These are phyloP conservation scores for Lanistes nyassanus DNA, from an alignment of 1,140 invertebrate species.

Conservation along the genomic window DNA sequence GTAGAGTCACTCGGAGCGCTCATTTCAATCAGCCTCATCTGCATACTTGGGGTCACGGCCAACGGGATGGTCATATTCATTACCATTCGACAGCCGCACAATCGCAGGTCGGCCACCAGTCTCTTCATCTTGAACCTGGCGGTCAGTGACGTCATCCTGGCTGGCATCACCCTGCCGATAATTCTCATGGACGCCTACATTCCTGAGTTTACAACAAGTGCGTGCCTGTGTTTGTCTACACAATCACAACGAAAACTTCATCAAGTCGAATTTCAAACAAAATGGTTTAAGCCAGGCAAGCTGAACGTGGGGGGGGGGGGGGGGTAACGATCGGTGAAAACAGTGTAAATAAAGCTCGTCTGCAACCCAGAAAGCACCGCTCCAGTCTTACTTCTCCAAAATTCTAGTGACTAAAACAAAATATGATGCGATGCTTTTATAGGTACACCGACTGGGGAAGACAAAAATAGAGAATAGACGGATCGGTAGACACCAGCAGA, in stretches of 20 bases:
- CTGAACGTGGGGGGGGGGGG: too few relatives aligned
- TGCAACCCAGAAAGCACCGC: too few relatives aligned
- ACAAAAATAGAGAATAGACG: neutral
- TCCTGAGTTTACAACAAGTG: conserved; percentile 12
- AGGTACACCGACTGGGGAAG: neutral
- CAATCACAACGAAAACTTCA: too few relatives aligned
- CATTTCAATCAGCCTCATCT: conserved; percentile 6
- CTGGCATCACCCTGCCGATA: neutral
- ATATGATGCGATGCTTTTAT: neutral
- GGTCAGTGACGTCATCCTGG: conserved; percentile 14
- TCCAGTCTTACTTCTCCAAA: too few relatives aligned
- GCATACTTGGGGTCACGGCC: neutral
- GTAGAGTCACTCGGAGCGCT: neutral
- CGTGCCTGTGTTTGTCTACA: too few relatives aligned
- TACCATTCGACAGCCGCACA: neutral
- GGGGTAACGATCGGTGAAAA: too few relatives aligned
- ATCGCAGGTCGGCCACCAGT: neutral
- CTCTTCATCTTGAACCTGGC: conserved; percentile 16
- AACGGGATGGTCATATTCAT: neutral
- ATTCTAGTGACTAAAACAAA: too few relatives aligned
- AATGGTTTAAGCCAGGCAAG: too few relatives aligned
- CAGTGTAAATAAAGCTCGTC: too few relatives aligned
- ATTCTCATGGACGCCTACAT: conserved; percentile 12
- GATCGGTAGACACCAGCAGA: neutral
- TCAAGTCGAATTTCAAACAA: too few relatives aligned